Base-by-base conservation (phyloP, 1,140 invertebrate species). In the Aricia agestis region DNA sequence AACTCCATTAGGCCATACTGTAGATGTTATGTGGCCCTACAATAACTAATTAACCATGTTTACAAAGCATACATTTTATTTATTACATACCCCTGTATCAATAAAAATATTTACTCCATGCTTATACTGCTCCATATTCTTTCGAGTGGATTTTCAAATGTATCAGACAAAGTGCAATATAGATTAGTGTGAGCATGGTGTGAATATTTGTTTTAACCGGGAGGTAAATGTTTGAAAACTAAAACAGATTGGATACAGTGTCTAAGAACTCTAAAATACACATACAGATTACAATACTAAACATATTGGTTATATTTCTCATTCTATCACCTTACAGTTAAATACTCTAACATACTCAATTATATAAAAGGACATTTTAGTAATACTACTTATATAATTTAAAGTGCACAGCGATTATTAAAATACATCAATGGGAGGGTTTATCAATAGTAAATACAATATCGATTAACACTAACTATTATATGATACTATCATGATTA, bases 371-470 rank as follows among this genome's bases (percentile, higher is more conserved):
- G 25, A 32, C 67, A 58, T 57, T 58, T 58, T 17, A 19, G 25
- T 32, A 58, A 59, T 59, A 32, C 68, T 17, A 58, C 68, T 59
- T 69, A n/a, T n/a, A n/a, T n/a, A 69, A 69, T 25, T 69, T 36
- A 69, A 58, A 69, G 68, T 69, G 68, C 68, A 69, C 68, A 69
- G 68, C 68, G 57, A 59, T 69, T 59, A 31, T 69, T 52, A 58
- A 41, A 69, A 32, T 41, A 67, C 66, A 69, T 32, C 68, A 36
- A 58, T 58, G 68, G 45, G 18, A 59, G 58, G 17, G 58, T 59
- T 59, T 59, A 19, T 25, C 13, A 42, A 25, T 63, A 0, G 45
- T 32, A 42, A 70, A 17, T 61, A 70, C 13, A 19, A n/a, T 71
- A 66, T 66, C 32, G 25, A 32, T 32, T 66, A 15, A 66, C 32